A percentile compares a stretch with the other conserved stretches of the same genome.
These are phyloP conservation scores for Chanos chanos DNA, from an alignment of 2,797 vertebrate genomes.

Conservation along the genomic window DNA sequence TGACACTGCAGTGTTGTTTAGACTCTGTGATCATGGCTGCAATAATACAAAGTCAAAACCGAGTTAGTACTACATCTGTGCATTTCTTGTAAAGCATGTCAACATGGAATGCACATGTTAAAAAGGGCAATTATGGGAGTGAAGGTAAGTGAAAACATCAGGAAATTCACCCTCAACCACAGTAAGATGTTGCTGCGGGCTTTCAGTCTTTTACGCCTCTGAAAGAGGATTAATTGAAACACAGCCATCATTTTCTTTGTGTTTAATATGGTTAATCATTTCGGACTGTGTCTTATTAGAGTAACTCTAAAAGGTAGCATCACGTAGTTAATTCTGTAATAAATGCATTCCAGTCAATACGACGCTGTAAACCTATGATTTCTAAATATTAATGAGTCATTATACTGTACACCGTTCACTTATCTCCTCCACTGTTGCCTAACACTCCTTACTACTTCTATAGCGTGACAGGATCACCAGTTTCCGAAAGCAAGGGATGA, in stretches of 20 bases:
- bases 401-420: not conserved
- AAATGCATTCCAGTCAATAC: too few species aligned
- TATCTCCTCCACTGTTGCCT: not conserved
- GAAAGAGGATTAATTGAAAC: too few species aligned
- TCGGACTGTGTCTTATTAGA: too few species aligned
- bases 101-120: not conserved
- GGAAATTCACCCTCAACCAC: not conserved
- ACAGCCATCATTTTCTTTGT: too few species aligned
- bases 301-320: too few species aligned
- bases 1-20: slow-evolving; percentile 1
- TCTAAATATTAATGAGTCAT: too few species aligned
- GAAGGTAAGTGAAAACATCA: slow-evolving; percentile 53
- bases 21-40: slow-evolving; percentile 10
- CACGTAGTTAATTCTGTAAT: too few species aligned
- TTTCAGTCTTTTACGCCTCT: too few species aligned
- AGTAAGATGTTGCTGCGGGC: slow-evolving; percentile 5
- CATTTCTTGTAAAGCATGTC: not conserved
- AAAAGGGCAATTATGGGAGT: slow-evolving; percentile 15
- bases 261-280: too few species aligned
- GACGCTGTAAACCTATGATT: too few species aligned
- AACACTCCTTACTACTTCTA: slow-evolving; percentile 51
- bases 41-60: not conserved
- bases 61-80: slow-evolving; percentile 1
- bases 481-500: slow-evolving; percentile 87
- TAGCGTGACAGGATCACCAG: slow-evolving; percentile 96